Percentiles rank a stretch among this genome's conserved stretches.
phyloP scores from a whole-genome alignment of 1,140 invertebrate genomes.

The Cydia pomonella region DNA sequence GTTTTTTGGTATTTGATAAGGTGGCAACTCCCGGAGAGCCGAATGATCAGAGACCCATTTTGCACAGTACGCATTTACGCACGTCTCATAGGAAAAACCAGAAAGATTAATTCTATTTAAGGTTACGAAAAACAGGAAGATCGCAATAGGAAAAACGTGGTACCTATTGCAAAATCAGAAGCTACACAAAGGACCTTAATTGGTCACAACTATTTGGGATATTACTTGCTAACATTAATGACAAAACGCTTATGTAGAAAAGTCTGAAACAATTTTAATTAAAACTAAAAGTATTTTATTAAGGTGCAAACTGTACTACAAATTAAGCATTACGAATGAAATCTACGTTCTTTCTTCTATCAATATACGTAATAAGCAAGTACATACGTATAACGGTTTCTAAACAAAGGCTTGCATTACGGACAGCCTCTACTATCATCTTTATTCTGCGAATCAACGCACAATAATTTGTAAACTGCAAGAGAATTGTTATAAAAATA shows the following conservation, averaged over 20 bases:
- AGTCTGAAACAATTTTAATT: not conserved
- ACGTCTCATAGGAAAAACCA: not conserved
- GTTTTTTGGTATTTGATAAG: not conserved
- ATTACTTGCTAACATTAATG: too few species aligned
- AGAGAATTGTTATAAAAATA: not conserved
- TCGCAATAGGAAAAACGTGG: not conserved
- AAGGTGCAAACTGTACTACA: not conserved
- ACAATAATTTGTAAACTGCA: constrained; percentile 19
- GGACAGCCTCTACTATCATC: constrained; percentile 22
- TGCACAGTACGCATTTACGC: too few species aligned
- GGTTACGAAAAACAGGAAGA: not conserved
- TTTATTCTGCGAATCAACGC: constrained; percentile 3
- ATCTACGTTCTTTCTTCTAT: not conserved
- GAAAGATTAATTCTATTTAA: not conserved
- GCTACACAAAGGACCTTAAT: not conserved
- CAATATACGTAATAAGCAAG: constrained; percentile 11
- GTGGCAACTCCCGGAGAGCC: too few species aligned
- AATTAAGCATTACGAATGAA: not conserved
- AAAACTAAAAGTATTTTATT: too few species aligned
- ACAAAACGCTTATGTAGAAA: not conserved
- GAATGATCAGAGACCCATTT: too few species aligned
- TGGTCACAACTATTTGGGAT: not conserved
- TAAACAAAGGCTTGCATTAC: constrained; percentile 48
- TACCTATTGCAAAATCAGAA: not conserved
- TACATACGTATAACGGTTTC: constrained; percentile 42